Evolutionary conservation across 2,888 invertebrate genomes (phyloP), one percentile per base, ranked within the genome.

Genomic region (Eilema caniola): DNA sequence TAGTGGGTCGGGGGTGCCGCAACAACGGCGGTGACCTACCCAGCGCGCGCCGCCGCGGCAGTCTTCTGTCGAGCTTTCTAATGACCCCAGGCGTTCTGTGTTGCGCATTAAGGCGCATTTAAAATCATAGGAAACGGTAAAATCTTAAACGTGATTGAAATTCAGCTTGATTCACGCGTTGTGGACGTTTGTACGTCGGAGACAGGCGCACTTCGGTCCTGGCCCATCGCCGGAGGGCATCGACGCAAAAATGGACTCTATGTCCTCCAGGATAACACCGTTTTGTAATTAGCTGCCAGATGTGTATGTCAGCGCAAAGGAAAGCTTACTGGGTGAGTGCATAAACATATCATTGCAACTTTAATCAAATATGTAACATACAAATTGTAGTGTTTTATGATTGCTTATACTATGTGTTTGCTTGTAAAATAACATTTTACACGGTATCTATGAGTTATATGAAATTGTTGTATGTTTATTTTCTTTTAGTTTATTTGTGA

Each of bases 1-100:
- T 94, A 94, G 95, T 93, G 92, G 94, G 93, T 92, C 91, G 92
- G 92, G 91, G 91, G 89, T 90, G 93, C 93, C 94, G 94, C 94
- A 94, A 92, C 93, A 93, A 92, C 93, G 90, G 89, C 90, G 91
- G 91, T 92, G 94, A 93, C 94, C 94, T 92, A 88, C 88, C 83
- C 83, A 88, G 89, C 92, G 91, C 92, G 94, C 94, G 93, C 93
- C 93, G 93, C 92, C 92, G 93, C 95, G 95, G 93, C 95, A 95
- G 95, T 95, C 94, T 93, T 92, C 91, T 87, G 90, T 89, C 86
- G 92, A 91, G 93, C 94, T 91, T 93, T 93, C 94, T 95, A 95
- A 95, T 95, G 94, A 95, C 95, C 94, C 90, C 94, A 93, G 90
- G 94, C 94, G 93, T 92, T 91, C 90, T 87, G 88, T 88, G 94